Conservation (phyloP, 2,113 vertebrate genomes). For the Leptobrachium leishanense region DNA sequence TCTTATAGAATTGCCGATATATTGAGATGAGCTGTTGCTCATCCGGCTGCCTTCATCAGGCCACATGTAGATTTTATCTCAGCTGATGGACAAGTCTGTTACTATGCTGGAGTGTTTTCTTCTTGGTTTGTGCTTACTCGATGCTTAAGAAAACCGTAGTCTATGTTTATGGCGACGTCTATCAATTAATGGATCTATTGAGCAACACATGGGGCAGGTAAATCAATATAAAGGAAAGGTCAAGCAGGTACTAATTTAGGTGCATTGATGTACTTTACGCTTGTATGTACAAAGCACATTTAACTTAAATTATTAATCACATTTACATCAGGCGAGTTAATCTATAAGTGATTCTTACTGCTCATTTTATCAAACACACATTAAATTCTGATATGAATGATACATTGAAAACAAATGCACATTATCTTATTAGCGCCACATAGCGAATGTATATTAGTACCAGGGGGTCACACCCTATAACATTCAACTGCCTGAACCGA, state of each 20-base stretch:
- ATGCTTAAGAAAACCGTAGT: slow-evolving; percentile 28
- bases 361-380: not conserved
- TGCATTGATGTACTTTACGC: slow-evolving; percentile 16
- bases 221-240: slow-evolving; percentile 41
- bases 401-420: not conserved
- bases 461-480: too few species aligned
- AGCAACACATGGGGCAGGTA: slow-evolving; percentile 28
- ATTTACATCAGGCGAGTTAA: slow-evolving; percentile 20
- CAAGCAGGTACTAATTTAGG: slow-evolving; percentile 32
- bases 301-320: slow-evolving; percentile 20
- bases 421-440: too few species aligned
- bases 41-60: not conserved
- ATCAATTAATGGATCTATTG: slow-evolving; percentile 28
- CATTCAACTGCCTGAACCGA: too few species aligned
- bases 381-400: not conserved
- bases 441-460: too few species aligned
- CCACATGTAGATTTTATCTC: not conserved
- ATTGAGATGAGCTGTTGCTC: not conserved
- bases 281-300: not conserved
- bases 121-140: slow-evolving; percentile 26
- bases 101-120: not conserved
- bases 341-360: not conserved
- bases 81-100: not conserved
- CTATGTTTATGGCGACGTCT: slow-evolving; percentile 29
- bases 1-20: not conserved